Base-by-base conservation (phyloP, 64 coral and sea anemone species). In the Hydrozoanthus tunicans region DNA sequence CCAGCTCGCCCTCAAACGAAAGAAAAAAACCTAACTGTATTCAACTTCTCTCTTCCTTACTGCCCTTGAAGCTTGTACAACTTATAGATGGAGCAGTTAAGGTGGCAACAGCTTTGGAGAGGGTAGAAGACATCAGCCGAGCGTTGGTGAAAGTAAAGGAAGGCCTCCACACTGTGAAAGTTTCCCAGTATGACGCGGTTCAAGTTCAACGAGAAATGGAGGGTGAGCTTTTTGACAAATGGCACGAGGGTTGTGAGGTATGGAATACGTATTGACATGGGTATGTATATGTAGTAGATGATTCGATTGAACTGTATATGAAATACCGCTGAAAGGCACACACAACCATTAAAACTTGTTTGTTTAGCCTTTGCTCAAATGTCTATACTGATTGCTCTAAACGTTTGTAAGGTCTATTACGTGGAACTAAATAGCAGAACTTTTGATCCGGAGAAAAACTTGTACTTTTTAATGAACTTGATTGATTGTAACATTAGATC, bases 151-250 rank as follows among this genome's bases (percentile, higher is more conserved):
- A 93, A 60, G 85, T 89, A 3, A 79, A 81, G 5, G 62, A 70
- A 58, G 92, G 92, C n/a, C 65, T 93, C 6, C 76, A 93, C 43
- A 24, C 56, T 53, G 92, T 93, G 9, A 93, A 89, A 89, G 92
- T 93, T 23, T 93, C 92, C 10, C 75, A 72, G 13, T 26, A 7
- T 73, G 92, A 93, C 43, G 92, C 92, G 3, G 80, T 75, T 17
- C 14, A 90, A 63, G 77, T 93, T 75, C 92, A 93, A 53, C 85
- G 92, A 11, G 92, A 93, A 23, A 93, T 93, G 4, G 92, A 93
- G 66, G 92, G 92, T 17, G 92, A 93, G 64, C 15, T 93, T 68
- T 93, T 93, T 74, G 84, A 89, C 77, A 93, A 89, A 81, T 93
- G 92, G 92, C 81, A 92, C 58, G 91, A 92, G 69, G 80, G 73